A percentile compares a stretch with the other conserved stretches of the same genome.
phyloP scores from a whole-genome alignment of 2,797 vertebrate species.

The Menidia menidia region DNA sequence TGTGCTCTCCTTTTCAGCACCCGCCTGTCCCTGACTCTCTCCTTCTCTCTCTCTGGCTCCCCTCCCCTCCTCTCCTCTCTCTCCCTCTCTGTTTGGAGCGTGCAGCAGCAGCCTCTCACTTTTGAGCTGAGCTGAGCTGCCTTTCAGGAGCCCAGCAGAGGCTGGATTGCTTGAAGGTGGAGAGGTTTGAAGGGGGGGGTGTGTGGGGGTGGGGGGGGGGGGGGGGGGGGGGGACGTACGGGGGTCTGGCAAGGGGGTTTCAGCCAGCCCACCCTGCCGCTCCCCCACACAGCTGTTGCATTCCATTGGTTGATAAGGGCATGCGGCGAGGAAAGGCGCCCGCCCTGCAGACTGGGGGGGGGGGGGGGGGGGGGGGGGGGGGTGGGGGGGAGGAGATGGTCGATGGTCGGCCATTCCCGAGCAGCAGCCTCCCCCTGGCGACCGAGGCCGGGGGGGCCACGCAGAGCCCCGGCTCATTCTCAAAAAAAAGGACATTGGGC shows the following conservation, averaged over 20 bases:
- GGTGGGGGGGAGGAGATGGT: constrained; percentile 61
- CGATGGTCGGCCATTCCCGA: constrained; percentile 46
- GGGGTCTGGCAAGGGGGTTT: constrained; percentile 88
- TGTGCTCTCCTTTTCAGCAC: constrained; percentile 82
- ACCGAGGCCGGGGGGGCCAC: constrained; percentile 69
- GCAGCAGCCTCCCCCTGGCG: constrained; percentile 45
- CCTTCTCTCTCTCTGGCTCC: constrained; percentile 75
- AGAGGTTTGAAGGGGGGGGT: constrained; percentile 41
- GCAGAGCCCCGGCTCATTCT: constrained; percentile 68
- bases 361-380: constrained; percentile 57
- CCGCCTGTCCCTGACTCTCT: constrained; percentile 77
- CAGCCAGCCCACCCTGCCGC: constrained; percentile 89
- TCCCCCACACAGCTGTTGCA: constrained; percentile 86
- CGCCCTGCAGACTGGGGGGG: constrained; percentile 56
- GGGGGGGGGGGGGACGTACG: constrained; percentile 6
- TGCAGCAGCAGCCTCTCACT: constrained; percentile 84
- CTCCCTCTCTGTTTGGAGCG: constrained; percentile 77
- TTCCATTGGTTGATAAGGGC: constrained; percentile 87
- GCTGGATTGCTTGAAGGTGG: constrained; percentile 50
- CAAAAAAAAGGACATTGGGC: constrained; percentile 60
- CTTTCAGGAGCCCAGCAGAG: constrained; percentile 82
- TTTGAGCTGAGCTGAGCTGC: constrained; percentile 80
- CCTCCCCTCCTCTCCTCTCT: constrained; percentile 84
- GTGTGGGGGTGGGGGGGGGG: not conserved
- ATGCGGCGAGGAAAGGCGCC: constrained; percentile 60